These are phyloP conservation scores for Eupsilia transversa DNA, from an alignment of 2,888 invertebrate species.

Conservation along the genomic window DNA sequence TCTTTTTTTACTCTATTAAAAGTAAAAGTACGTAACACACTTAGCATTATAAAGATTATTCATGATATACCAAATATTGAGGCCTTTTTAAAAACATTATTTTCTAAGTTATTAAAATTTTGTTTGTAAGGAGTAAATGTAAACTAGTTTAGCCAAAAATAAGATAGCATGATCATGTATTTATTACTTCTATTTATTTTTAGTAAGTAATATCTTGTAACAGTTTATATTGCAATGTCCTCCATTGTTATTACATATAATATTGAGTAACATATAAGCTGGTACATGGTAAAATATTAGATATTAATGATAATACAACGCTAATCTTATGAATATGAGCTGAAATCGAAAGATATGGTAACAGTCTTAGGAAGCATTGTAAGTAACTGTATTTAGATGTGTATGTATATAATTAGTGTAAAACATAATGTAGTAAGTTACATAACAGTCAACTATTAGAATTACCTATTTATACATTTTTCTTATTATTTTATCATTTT, in stretches of 20 bases:
- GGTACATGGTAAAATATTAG: conserved; percentile 59
- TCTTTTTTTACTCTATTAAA: conserved; percentile 24
- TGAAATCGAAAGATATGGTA: conserved; percentile 76
- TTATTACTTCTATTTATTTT: conserved; percentile 36
- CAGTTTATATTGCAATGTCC: conserved; percentile 45
- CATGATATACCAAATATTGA: conserved; percentile 78
- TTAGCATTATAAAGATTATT: conserved; percentile 49
- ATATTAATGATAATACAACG: conserved; percentile 76
- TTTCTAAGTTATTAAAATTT: conserved; percentile 52
- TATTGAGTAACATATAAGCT: conserved; percentile 58
- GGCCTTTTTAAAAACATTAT: conserved; percentile 81
- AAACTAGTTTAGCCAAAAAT: conserved; percentile 46
- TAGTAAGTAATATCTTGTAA: conserved; percentile 31
- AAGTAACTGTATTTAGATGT: conserved; percentile 67
- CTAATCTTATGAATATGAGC: conserved; percentile 90
- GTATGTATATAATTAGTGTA: conserved; percentile 65
- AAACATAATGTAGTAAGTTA: conserved; percentile 58
- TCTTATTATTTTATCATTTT: conserved; percentile 49
- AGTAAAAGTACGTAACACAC: conserved; percentile 15
- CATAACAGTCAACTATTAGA: conserved; percentile 63
- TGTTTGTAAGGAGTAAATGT: conserved; percentile 43
- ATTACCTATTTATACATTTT: conserved; percentile 49
- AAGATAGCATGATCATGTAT: conserved; percentile 32
- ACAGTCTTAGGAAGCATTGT: conserved; percentile 68
- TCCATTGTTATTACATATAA: conserved; percentile 49